Base-by-base conservation (phyloP, 2,797 vertebrate species). In the Etheostoma nigrum region DNA sequence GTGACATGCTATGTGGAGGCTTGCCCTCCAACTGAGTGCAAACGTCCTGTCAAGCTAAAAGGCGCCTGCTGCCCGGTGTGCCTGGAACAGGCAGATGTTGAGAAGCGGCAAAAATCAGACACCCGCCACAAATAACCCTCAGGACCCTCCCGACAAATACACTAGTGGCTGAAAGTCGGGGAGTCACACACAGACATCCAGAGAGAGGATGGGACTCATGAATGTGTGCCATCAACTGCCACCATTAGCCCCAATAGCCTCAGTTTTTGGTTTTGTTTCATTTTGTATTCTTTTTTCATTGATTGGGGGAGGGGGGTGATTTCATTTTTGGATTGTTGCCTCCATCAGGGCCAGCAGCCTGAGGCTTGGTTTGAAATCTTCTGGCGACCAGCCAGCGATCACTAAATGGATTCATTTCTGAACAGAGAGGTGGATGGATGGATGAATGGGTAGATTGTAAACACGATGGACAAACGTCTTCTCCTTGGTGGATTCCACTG, bases 1-100 rank as follows among this genome's bases (percentile, higher is more conserved):
- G 94, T 99, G 86, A 99, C 97, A 44, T 99, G 98, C 92, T 96
- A 98, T 4, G 95, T 99, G 81, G 96, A 99, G 88, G 95, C 96
- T 0, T 99, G 98, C 88, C 96, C 85, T 0, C 92, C 92, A 0
- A 65, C 90, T 0, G 81, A 92, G 58, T 99, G 98, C 60, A 79
- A 93, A 19, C 86, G 64, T 0, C 97, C 98, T 0, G 79, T 95
- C 88, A 97, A 94, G 79, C 89, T 95, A 81, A 91, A 96, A 93
- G 97, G 96, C 49, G 74, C 87, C 62, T 99, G 98, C 91, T 99
- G 98, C 78, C 96, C 97, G 0, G 67, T 96, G 74, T 99, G 98
- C 90, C 85, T 91, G 9, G 72, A 92, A 58, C 88, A 92, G 45
- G 77, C 74, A 1, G 73, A 65, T 21, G 71, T 12, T 4, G 57